Base-by-base conservation (phyloP, 2,888 invertebrate genomes). In the Chouioia cunea region DNA sequence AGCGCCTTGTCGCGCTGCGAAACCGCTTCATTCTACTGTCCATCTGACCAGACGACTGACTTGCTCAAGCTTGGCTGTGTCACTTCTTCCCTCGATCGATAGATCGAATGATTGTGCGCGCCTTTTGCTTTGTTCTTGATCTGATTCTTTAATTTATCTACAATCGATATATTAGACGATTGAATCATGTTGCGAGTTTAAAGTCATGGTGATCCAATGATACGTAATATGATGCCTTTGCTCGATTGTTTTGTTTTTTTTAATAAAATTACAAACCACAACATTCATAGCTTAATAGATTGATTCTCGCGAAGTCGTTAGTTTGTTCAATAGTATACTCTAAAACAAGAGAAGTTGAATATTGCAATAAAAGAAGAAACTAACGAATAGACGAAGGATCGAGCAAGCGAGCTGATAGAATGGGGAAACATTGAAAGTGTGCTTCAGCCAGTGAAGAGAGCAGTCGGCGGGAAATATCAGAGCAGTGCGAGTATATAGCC, bases 401-500 rank as follows among this genome's bases (percentile, higher is more conserved):
- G 36, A 36, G 6, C 10, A 12, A 36, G 4, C 36, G 36, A 27
- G 6, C 10, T 6, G 36, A 10, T 12, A 12, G 36, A 12, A 8
- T 47, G 59, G 16, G 59, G 44, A 57, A 65, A 57, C 10, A 43
- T 22, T 59, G 60, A 56, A 67, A 47, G 60, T 22, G 62, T 64
- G 50, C 20, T 20, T 44, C n/a, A 65, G 68, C 62, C 65, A 73
- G 74, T 56, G 58, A 70, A 18, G 70, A 68, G 59, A 72, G 64
- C 71, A 72, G 63, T 68, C 71, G 64, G 62, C 65, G 74, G 71
- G 70, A 70, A 75, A 77, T 75, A 77, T 79, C 75, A 76, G 74
- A 63, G 75, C 67, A 71, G 73, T 75, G 68, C 74, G 2, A 6
- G 36, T 76, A 74, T 70, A 64, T 77, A 77, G 79, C 77, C 78